Evolutionary conservation across 2,113 vertebrate genomes (phyloP).

Genomic region (Petaurus breviceps): DNA sequence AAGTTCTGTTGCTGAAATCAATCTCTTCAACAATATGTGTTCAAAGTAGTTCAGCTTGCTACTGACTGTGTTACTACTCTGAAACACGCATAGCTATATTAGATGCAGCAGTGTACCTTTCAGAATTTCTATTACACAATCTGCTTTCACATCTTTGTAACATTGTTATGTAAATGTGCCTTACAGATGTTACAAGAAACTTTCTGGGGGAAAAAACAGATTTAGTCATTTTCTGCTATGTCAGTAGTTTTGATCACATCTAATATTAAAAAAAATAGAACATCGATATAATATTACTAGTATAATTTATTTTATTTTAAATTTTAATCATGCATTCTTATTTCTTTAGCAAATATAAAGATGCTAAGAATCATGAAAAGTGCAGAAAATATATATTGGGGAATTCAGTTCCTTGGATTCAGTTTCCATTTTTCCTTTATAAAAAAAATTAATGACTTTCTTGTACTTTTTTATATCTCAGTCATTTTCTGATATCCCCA

Average conservation of each 20-base stretch:
- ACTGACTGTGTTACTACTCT: constrained; percentile 25
- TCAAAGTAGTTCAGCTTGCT: constrained; percentile 53
- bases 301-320: constrained; percentile 44
- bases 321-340: neutral
- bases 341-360: neutral
- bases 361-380: neutral
- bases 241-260: constrained; percentile 56
- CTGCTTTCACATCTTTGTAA: constrained; percentile 45
- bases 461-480: neutral
- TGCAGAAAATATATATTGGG: neutral
- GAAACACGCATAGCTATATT: constrained; percentile 45
- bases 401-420: neutral
- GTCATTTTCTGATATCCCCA: neutral
- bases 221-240: constrained; percentile 44
- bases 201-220: constrained; percentile 48
- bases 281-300: constrained; percentile 48
- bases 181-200: constrained; percentile 32
- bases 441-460: neutral
- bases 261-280: constrained; percentile 54
- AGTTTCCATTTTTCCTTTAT: neutral
- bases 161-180: constrained; percentile 38
- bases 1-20: constrained; percentile 49
- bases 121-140: constrained; percentile 19
- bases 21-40: neutral
- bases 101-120: constrained; percentile 26